phyloP scores from a whole-genome alignment of 2,797 vertebrate genomes.

The Synanceia verrucosa region DNA sequence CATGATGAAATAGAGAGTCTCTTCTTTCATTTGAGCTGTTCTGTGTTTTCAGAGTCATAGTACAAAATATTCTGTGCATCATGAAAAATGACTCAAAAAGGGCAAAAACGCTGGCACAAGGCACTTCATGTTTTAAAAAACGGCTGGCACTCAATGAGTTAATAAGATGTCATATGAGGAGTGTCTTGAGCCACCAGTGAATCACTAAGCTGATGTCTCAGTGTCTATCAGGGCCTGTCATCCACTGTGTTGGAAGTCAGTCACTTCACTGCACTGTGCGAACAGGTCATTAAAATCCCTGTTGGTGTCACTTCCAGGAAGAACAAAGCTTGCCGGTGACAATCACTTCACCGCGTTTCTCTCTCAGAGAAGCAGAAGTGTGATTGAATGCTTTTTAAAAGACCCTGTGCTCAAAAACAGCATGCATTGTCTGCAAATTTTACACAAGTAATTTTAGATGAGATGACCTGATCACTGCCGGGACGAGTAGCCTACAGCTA shows the following conservation, averaged over 20 bases:
- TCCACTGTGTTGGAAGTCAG: neutral
- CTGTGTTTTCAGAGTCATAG: no score
- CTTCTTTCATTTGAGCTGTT: no score
- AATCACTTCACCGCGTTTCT: constrained; percentile 20
- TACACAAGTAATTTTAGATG: constrained; percentile 32
- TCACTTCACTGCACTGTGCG: constrained; percentile 36
- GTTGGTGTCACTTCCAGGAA: constrained; percentile 13
- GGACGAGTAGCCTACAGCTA: neutral
- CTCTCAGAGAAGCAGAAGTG: neutral
- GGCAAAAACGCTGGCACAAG: no score
- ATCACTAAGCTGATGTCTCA: neutral
- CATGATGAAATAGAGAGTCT: no score
- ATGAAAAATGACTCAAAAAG: no score
- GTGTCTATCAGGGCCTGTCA: neutral
- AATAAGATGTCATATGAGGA: no score
- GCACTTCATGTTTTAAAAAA: no score
- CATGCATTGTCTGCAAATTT: neutral
- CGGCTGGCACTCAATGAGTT: no score
- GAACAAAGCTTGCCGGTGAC: constrained; percentile 20
- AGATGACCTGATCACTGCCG: constrained; percentile 33
- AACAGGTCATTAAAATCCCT: constrained; percentile 35
- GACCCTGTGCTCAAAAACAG: neutral
- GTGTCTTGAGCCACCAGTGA: neutral
- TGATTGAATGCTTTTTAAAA: neutral
- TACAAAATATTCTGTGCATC: no score